Evolutionary conservation across 2,797 vertebrate genomes (phyloP).

Genomic region (Eospalax fontanierii): DNA sequence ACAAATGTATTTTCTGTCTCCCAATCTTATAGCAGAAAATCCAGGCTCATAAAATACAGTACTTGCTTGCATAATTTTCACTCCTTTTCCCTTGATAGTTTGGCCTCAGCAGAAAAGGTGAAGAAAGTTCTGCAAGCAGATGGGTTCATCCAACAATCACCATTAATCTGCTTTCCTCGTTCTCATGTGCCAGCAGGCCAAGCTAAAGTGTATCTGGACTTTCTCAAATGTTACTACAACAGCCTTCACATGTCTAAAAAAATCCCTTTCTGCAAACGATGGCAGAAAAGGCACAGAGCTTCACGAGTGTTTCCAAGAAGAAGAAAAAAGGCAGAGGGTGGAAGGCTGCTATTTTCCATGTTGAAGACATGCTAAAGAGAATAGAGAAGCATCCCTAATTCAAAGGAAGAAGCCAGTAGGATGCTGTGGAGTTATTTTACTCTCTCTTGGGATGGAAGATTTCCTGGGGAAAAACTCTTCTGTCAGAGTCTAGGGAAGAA

Average conservation of each 20-base stretch:
- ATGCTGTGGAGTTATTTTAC: neutral
- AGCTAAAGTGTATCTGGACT: slow-evolving; percentile 72
- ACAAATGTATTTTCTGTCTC: slow-evolving; percentile 62
- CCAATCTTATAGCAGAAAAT: slow-evolving; percentile 51
- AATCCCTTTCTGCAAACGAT: slow-evolving; percentile 67
- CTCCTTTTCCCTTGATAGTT: slow-evolving; percentile 61
- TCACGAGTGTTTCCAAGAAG: slow-evolving; percentile 10
- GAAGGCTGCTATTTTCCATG: slow-evolving; percentile 46
- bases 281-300: slow-evolving; percentile 27
- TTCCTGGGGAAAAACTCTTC: neutral
- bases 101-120: slow-evolving; percentile 43
- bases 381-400: slow-evolving; percentile 22
- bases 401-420: neutral
- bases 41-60: slow-evolving; percentile 61
- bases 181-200: slow-evolving; percentile 57
- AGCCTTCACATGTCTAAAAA: slow-evolving; percentile 41
- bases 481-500: neutral
- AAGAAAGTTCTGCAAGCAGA: slow-evolving; percentile 62
- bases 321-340: slow-evolving; percentile 32
- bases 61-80: slow-evolving; percentile 69
- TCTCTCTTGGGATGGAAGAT: neutral
- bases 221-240: slow-evolving; percentile 69
- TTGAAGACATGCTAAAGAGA: slow-evolving; percentile 44
- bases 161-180: slow-evolving; percentile 73
- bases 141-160: slow-evolving; percentile 62